These are phyloP conservation scores for Drosophila quadrilineata DNA, from an alignment of 1,140 invertebrate genomes.

Conservation along the genomic window DNA sequence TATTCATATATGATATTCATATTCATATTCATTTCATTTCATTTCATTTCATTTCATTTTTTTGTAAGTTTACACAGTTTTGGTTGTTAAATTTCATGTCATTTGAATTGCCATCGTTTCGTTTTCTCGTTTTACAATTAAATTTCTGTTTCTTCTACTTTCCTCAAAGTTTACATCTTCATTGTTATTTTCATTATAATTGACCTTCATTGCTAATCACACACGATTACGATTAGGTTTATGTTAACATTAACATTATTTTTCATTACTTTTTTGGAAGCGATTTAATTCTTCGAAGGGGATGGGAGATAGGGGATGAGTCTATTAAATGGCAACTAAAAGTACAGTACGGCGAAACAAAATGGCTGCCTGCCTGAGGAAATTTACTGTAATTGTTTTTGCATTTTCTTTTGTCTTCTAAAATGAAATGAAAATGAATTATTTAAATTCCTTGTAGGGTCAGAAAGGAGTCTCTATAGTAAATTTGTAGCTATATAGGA, in stretches of 20 bases:
- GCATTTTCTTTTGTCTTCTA: too few relatives aligned
- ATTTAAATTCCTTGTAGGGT: too few relatives aligned
- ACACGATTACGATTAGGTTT: constrained; percentile 54
- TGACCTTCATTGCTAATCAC: constrained; percentile 81
- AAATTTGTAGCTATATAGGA: too few relatives aligned
- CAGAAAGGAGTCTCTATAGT: too few relatives aligned
- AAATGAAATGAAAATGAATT: too few relatives aligned
- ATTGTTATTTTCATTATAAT: constrained; percentile 64
- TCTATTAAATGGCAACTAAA: constrained; percentile 1
- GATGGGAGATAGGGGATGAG: background rate
- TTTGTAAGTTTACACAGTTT: too few relatives aligned
- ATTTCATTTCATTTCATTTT: background rate
- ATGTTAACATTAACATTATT: too few relatives aligned
- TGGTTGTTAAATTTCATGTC: background rate
- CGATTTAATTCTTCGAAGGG: constrained; percentile 47
- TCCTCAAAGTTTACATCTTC: constrained; percentile 6
- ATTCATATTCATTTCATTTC: constrained; percentile 1
- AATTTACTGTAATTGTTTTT: too few relatives aligned
- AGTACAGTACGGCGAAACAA: constrained; percentile 12
- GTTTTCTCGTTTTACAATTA: constrained; percentile 43
- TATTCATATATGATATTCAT: too few relatives aligned
- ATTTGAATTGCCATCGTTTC: too few relatives aligned
- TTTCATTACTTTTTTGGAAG: too few relatives aligned
- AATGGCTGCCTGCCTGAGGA: constrained; percentile 20
- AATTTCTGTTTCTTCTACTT: constrained; percentile 54